Conservation (phyloP, 2,888 invertebrate species). For the Apamea epomidion region DNA sequence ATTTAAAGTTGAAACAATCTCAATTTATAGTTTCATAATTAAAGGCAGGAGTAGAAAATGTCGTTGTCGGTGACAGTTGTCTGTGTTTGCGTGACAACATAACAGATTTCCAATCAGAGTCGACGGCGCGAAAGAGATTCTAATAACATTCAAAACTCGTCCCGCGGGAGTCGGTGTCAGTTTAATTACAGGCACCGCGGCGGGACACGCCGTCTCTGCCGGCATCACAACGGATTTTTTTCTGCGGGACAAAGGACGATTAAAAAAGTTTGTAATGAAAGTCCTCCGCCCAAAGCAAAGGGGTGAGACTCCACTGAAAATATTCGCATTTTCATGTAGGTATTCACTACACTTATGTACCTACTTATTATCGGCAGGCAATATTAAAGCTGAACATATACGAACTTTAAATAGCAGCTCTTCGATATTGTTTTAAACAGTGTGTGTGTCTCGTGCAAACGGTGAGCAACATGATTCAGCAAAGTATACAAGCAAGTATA, state of each 20-base stretch:
- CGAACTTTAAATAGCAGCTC: not conserved
- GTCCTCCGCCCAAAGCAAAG: constrained; percentile 83
- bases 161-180: constrained; percentile 87
- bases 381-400: constrained; percentile 9
- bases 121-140: constrained; percentile 88
- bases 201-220: constrained; percentile 80
- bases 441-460: not conserved
- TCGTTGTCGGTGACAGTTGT: constrained; percentile 65
- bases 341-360: constrained; percentile 40
- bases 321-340: constrained; percentile 66
- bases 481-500: constrained; percentile 28
- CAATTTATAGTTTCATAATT: constrained; percentile 65
- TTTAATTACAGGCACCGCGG: constrained; percentile 86
- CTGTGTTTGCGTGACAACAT: constrained; percentile 75
- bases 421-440: not conserved
- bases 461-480: constrained; percentile 28
- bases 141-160: constrained; percentile 90
- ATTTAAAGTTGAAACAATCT: constrained; percentile 61
- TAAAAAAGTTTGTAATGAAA: constrained; percentile 90
- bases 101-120: constrained; percentile 87
- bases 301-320: constrained; percentile 79
- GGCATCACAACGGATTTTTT: constrained; percentile 87
- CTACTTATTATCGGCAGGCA: constrained; percentile 19
- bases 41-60: constrained; percentile 54
- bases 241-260: constrained; percentile 88